Conservation (phyloP, 2,797 vertebrate genomes). For the Tangara arthus region DNA sequence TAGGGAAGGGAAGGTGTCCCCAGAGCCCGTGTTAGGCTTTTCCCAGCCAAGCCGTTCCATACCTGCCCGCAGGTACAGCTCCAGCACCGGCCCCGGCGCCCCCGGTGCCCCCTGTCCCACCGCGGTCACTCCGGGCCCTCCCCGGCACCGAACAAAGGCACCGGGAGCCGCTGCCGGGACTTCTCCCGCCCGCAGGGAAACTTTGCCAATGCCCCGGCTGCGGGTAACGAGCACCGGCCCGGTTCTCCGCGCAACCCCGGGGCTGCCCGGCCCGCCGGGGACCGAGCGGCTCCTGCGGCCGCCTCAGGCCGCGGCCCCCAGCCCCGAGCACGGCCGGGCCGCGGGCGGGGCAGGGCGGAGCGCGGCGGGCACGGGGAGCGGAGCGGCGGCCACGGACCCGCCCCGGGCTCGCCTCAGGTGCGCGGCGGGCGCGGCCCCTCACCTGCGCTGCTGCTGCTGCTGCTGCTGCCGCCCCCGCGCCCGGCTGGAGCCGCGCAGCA, state of each 20-base stretch:
- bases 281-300: not conserved
- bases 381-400: not conserved
- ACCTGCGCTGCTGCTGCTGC: not conserved
- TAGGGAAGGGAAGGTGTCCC: not conserved
- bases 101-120: not conserved
- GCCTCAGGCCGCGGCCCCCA: not conserved
- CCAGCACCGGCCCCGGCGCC: accelerated
- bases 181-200: not conserved
- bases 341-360: no score
- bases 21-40: not conserved
- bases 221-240: not conserved
- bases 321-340: no score
- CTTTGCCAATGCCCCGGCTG: not conserved
- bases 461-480: not conserved
- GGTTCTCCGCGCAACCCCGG: not conserved
- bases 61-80: accelerated
- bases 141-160: not conserved
- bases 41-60: accelerated
- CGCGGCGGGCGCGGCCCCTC: not conserved
- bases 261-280: not conserved
- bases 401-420: not conserved
- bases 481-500: not conserved
- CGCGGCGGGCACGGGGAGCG: no score
- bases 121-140: not conserved
- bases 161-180: accelerated